Conservation (phyloP, 2,888 invertebrate genomes). For the Clostera curtula region DNA sequence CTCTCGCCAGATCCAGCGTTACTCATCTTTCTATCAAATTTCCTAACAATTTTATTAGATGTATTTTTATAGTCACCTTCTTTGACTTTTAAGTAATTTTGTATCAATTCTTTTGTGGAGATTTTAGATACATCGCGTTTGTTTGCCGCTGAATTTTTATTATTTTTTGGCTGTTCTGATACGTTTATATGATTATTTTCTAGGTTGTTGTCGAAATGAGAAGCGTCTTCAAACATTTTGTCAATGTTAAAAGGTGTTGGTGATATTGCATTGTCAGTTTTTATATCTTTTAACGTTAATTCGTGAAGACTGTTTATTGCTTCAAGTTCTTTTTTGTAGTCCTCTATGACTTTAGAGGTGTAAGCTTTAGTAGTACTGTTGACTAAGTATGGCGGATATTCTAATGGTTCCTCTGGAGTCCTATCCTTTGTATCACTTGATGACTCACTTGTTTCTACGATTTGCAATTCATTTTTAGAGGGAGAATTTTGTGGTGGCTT, state of each 20-base stretch:
- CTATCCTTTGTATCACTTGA: constrained; percentile 21
- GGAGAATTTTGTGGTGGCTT: constrained; percentile 58
- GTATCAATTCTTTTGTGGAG: constrained; percentile 61
- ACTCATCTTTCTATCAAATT: constrained; percentile 40
- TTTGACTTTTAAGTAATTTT: constrained; percentile 65
- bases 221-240: constrained; percentile 56
- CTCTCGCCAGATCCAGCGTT: constrained; percentile 36
- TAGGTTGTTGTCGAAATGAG: constrained; percentile 32
- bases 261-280: constrained; percentile 51
- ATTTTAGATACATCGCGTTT: constrained; percentile 54
- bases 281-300: constrained; percentile 65
- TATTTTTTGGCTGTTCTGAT: constrained; percentile 26
- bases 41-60: constrained; percentile 34
- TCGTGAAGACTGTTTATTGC: constrained; percentile 66
- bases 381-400: constrained; percentile 60
- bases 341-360: constrained; percentile 69
- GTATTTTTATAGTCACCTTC: constrained; percentile 45
- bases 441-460: constrained; percentile 28
- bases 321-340: constrained; percentile 67
- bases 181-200: constrained; percentile 24
- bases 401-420: constrained; percentile 32
- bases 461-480: constrained; percentile 27
- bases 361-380: constrained; percentile 66
- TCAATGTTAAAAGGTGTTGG: constrained; percentile 62
- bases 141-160: constrained; percentile 35